phyloP scores from a whole-genome alignment of 2,113 vertebrate genomes.

The Podilymbus podiceps region DNA sequence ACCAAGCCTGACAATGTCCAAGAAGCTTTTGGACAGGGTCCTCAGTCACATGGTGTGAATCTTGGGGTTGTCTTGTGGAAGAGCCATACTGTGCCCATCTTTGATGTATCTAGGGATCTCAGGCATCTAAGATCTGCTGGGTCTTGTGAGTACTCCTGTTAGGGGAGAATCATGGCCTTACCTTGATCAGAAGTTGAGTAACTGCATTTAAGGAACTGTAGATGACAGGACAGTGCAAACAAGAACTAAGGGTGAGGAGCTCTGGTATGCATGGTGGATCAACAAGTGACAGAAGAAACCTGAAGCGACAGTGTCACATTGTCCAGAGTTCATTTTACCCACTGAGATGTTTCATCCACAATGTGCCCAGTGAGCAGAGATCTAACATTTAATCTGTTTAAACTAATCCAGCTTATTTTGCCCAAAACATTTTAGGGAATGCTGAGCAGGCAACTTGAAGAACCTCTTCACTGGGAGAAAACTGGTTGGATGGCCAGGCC shows the following conservation, averaged over 20 bases:
- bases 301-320: background rate
- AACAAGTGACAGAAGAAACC: background rate
- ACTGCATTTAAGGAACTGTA: background rate
- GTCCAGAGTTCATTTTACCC: background rate
- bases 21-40: no score
- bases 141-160: background rate
- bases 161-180: background rate
- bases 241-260: background rate
- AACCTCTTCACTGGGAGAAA: background rate
- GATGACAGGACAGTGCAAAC: background rate
- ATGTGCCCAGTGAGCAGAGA: background rate
- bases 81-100: background rate
- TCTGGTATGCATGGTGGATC: fast-evolving
- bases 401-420: background rate
- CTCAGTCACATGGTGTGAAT: no score
- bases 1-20: no score
- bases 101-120: background rate
- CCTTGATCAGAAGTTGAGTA: background rate
- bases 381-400: background rate
- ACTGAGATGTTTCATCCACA: background rate
- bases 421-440: background rate
- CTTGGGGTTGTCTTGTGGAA: no score
- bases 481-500: background rate
- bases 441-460: background rate
- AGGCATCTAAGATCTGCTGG: background rate